These are phyloP conservation scores for Aleiodes alternator DNA, from an alignment of 2,888 invertebrate genomes.

Conservation along the genomic window DNA sequence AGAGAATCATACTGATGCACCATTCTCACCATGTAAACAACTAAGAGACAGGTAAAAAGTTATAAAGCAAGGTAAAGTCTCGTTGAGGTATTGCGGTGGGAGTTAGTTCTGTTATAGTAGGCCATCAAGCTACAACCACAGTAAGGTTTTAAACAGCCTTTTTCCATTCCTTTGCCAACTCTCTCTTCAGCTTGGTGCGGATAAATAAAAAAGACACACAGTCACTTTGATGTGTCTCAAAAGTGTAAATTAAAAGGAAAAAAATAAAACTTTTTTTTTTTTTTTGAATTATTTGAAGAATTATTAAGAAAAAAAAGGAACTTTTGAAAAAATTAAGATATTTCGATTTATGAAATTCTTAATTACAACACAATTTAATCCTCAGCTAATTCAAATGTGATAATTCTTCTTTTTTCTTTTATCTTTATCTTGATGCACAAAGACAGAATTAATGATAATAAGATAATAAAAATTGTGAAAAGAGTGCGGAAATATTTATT, in stretches of 20 bases:
- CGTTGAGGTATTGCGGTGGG: conserved; percentile 65
- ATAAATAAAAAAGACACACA: conserved; percentile 58
- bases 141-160: conserved; percentile 65
- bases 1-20: conserved; percentile 27
- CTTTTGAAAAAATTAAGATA: too few species aligned
- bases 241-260: neutral
- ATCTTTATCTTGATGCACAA: neutral
- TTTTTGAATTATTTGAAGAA: conserved; percentile 26
- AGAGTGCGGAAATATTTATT: conserved; percentile 25
- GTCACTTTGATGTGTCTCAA: conserved; percentile 13
- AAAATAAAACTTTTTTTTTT: conserved; percentile 2
- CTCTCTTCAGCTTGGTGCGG: conserved; percentile 66
- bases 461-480: conserved; percentile 15
- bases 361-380: too few species aligned
- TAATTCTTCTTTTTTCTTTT: too few species aligned
- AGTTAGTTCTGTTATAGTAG: conserved; percentile 76
- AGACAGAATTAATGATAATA: neutral
- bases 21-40: conserved; percentile 33
- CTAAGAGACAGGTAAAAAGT: conserved; percentile 9
- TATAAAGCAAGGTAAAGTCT: conserved; percentile 64
- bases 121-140: conserved; percentile 70
- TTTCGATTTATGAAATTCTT: too few species aligned
- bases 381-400: too few species aligned
- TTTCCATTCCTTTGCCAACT: conserved; percentile 66
- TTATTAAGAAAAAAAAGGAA: too few species aligned